Base-by-base conservation (phyloP, 2,113 vertebrate species). In the Callorhinus ursinus region DNA sequence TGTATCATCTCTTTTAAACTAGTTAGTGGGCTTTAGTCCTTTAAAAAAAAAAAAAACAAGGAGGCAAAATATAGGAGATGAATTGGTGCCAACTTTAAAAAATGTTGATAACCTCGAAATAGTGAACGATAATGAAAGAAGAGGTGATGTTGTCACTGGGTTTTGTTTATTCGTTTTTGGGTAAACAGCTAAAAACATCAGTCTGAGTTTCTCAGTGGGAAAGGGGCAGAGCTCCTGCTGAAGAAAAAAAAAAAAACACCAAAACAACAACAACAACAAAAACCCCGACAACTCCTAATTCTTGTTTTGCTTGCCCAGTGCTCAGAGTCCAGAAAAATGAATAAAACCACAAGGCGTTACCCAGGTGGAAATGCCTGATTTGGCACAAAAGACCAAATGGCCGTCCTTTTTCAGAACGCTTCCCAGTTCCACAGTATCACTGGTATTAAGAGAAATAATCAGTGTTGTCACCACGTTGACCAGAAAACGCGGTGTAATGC, bases 131-230 rank as follows among this genome's bases (percentile, higher is more conserved):
- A 67, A 74, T 13, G 59, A 83, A 96, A 96, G 74, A 76, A 72
- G 69, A 49, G 59, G 87, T 31, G 51, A 6, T 67, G 46, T 42
- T 36, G 90, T 76, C 80, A 81, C 21, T 12, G 31, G 82, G 55
- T 91, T 97, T 97, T 51, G 24, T 96, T 95, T 72, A 74, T 92
- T 89, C 22, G 1, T 77, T 91, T 96, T 97, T 69, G 77, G 65
- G 57, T 95, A 96, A 97, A 96, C 92, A 97, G 76, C 74, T 86
- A 53, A 96, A 96, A 97, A 87, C 88, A 85, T 55, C 10, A n/a
- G 39, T 84, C 89, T 61, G 79, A 59, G 67, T 49, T 63, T 71
- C 36, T 92, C 72, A n/a, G 24, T 91, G 86, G 91, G 85, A 96
- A 88, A 51, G 57, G 36, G 39, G 59, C 65, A 77, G 83, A 81